phyloP scores from a whole-genome alignment of 2,888 invertebrate genomes.

The Homarus gammarus region DNA sequence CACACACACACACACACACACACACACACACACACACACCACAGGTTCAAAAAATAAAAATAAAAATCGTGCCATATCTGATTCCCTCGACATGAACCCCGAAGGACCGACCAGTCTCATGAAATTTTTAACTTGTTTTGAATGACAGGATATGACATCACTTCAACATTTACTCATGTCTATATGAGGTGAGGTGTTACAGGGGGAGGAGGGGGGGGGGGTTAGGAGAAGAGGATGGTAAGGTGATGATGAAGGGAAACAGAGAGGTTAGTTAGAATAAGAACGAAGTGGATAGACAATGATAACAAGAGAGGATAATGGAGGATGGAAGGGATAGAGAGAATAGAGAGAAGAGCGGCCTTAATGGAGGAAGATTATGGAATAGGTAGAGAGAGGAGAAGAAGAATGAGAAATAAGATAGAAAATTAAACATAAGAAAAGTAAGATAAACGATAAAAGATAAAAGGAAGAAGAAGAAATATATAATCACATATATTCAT shows the following conservation, averaged over 20 bases:
- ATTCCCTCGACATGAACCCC: too few species aligned
- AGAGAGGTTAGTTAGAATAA: background rate
- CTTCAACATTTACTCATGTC: too few species aligned
- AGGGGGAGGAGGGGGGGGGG: too few species aligned
- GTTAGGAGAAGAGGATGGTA: too few species aligned
- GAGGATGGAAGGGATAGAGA: background rate
- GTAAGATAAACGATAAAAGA: too few species aligned
- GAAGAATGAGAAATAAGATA: background rate
- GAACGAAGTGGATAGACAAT: background rate
- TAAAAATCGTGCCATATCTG: too few species aligned
- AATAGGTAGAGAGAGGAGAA: background rate
- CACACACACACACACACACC: background rate
- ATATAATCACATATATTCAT: too few species aligned
- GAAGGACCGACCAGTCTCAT: too few species aligned
- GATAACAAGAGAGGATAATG: background rate
- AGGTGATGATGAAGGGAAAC: background rate
- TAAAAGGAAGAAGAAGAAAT: background rate
- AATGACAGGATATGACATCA: too few species aligned
- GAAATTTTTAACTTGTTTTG: too few species aligned
- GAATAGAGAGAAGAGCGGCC: background rate
- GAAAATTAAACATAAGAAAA: too few species aligned
- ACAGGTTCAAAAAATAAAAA: background rate
- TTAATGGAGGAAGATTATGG: background rate
- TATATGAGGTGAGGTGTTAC: too few species aligned
- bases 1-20: conserved; percentile 2